Percentiles rank a stretch among this genome's conserved stretches.
Evolutionary conservation across 2,113 vertebrate species (phyloP).

Genomic region (Formicarius rufipectus): DNA sequence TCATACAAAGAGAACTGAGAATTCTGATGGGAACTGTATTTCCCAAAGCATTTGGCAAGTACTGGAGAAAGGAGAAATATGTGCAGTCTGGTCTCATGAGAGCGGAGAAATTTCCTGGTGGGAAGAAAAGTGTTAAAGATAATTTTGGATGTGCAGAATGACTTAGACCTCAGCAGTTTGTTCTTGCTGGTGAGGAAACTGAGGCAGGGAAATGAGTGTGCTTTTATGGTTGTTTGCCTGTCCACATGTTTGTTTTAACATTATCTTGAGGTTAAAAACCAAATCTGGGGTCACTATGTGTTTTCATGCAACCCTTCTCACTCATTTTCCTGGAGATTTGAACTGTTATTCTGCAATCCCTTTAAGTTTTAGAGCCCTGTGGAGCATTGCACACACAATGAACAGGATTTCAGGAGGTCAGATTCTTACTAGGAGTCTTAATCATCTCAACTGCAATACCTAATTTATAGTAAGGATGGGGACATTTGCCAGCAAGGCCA

Average conservation of each 20-base stretch:
- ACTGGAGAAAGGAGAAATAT: neutral
- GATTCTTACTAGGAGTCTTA: neutral
- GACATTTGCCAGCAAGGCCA: accelerated
- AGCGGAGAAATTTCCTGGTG: neutral
- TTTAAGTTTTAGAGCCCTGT: neutral
- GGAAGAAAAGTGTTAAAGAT: neutral
- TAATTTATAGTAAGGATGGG: neutral
- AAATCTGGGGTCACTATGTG: neutral
- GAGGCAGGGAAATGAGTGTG: neutral
- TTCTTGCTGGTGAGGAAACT: neutral
- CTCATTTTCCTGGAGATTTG: neutral
- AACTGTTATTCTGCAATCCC: neutral
- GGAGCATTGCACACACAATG: neutral
- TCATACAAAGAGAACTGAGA: neutral
- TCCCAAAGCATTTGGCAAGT: neutral
- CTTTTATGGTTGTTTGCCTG: neutral
- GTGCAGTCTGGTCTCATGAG: neutral
- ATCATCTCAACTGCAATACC: neutral
- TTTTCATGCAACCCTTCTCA: neutral
- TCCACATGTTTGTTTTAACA: neutral
- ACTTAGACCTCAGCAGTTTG: neutral
- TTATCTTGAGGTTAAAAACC: neutral
- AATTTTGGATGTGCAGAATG: neutral
- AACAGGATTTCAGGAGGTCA: neutral
- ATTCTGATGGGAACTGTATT: neutral